phyloP scores from a whole-genome alignment of 2,797 vertebrate genomes.

The Sebastes kiyomatsui region DNA sequence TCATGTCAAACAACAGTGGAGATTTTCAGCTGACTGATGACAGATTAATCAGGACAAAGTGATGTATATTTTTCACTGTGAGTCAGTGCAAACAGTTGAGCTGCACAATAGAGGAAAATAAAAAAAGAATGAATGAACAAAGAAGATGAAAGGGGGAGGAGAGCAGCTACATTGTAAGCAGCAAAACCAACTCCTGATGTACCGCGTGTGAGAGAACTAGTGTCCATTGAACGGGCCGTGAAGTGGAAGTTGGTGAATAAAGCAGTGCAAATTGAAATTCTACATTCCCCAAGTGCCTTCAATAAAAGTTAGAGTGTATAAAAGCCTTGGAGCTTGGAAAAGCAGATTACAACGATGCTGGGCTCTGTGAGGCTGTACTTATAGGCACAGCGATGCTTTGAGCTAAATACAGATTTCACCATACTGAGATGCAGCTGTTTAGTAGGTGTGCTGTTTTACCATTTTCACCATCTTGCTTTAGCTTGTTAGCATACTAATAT shows the following conservation, averaged over 20 bases:
- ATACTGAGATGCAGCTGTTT: neutral
- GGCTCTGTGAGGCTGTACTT: neutral
- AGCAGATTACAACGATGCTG: neutral
- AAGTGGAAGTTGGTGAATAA: neutral
- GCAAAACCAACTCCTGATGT: neutral
- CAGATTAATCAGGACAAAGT: neutral
- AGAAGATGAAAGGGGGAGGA: neutral
- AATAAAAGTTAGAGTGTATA: neutral
- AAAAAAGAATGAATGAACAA: neutral
- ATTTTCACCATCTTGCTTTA: neutral
- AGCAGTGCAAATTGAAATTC: neutral
- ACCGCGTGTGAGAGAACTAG: neutral
- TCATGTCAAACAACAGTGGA: neutral
- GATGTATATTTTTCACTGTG: neutral
- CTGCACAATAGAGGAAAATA: neutral
- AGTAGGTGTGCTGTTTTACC: neutral
- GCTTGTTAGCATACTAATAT: neutral
- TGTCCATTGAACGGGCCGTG: neutral
- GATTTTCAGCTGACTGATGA: neutral
- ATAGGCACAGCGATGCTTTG: neutral
- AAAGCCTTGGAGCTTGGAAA: neutral
- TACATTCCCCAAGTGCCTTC: neutral
- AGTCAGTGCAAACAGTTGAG: neutral
- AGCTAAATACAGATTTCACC: neutral
- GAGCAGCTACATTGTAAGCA: neutral